Percentiles rank a stretch among this genome's conserved stretches.
These are phyloP conservation scores for Phorcus lineatus DNA, from an alignment of 2,888 invertebrate species.

Conservation along the genomic window DNA sequence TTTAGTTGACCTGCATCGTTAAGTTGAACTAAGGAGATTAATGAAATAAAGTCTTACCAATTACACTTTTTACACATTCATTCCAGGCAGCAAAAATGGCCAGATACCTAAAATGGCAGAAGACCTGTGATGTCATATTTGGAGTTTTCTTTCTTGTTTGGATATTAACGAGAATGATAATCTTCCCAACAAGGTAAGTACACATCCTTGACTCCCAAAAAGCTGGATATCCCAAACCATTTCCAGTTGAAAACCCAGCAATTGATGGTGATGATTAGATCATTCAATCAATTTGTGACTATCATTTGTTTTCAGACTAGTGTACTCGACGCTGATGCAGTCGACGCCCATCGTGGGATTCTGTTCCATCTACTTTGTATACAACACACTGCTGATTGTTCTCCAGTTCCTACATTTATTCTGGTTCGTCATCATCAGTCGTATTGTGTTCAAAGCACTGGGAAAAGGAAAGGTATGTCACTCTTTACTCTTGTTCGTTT, in stretches of 20 bases:
- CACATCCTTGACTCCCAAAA: no score
- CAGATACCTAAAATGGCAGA: slow-evolving; percentile 91
- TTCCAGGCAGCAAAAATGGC: slow-evolving; percentile 91
- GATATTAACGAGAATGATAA: slow-evolving; percentile 91
- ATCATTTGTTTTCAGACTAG: slow-evolving; percentile 80
- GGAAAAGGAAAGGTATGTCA: slow-evolving; percentile 42
- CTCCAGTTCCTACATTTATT: slow-evolving; percentile 62
- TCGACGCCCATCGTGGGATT: slow-evolving; percentile 43
- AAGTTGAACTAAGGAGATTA: no score
- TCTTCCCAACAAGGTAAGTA: slow-evolving; percentile 84
- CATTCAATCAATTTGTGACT: neutral
- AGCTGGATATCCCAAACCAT: no score
- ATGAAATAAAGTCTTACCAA: neutral
- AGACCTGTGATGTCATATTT: slow-evolving; percentile 90
- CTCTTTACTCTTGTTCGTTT: neutral
- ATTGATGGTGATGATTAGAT: no score
- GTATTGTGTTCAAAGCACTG: slow-evolving; percentile 41
- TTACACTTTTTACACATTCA: slow-evolving; percentile 4
- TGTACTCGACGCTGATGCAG: slow-evolving; percentile 86
- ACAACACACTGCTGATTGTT: slow-evolving; percentile 55
- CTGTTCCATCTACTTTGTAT: slow-evolving; percentile 53
- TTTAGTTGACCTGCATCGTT: no score
- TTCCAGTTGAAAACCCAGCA: no score
- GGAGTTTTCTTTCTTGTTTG: slow-evolving; percentile 91
- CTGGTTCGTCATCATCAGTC: slow-evolving; percentile 80